Evolutionary conservation across 2,888 invertebrate species (phyloP).

Genomic region (Meteorus colon): DNA sequence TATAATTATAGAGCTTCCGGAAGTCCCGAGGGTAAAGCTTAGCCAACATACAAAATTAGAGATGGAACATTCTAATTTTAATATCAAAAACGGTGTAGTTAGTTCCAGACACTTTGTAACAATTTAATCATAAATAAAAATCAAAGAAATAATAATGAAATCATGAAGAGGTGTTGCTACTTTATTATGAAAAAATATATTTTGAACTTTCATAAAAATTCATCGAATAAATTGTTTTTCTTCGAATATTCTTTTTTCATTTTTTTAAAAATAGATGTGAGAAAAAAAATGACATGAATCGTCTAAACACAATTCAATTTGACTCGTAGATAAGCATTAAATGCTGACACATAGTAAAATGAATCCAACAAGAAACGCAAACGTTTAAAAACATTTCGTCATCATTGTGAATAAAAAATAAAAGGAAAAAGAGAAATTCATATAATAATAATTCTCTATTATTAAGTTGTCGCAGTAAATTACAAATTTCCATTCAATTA

Average conservation of each 20-base stretch:
- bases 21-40: slow-evolving; percentile 21
- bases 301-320: not conserved
- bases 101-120: not conserved
- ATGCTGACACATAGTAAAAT: slow-evolving; percentile 50
- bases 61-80: slow-evolving; percentile 10
- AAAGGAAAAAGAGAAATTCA: slow-evolving; percentile 5
- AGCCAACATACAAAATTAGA: slow-evolving; percentile 22
- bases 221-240: not conserved
- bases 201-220: not conserved
- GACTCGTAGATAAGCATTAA: slow-evolving; percentile 31
- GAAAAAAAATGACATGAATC: not conserved
- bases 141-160: not conserved
- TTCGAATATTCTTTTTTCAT: not conserved
- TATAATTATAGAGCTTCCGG: slow-evolving; percentile 32
- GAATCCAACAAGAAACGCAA: slow-evolving; percentile 34
- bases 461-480: not conserved
- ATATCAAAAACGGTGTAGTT: not conserved
- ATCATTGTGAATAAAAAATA: slow-evolving; percentile 17
- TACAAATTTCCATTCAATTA: too few species aligned
- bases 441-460: not conserved
- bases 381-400: slow-evolving; percentile 1
- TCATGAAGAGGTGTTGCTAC: not conserved
- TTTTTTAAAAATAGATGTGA: not conserved
- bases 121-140: not conserved
- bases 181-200: not conserved